A percentile compares a stretch with the other conserved stretches of the same genome.
Conservation (phyloP, 2,888 invertebrate genomes). For the Hedychridium roseum region DNA sequence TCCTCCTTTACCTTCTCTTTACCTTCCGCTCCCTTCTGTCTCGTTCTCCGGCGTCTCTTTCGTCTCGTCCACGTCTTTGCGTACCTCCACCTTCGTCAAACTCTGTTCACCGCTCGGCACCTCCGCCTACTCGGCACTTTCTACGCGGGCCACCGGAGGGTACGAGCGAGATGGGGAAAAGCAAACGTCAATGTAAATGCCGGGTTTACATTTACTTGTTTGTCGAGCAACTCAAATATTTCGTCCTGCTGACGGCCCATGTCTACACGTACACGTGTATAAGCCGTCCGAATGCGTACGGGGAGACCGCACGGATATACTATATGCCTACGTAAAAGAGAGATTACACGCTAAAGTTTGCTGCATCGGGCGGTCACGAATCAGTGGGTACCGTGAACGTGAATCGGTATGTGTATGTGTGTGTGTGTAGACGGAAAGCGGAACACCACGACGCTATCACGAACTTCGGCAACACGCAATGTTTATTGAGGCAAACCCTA, state of each 20-base stretch:
- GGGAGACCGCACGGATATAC: too few relatives aligned
- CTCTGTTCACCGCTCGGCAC: constrained; percentile 6
- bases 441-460: too few relatives aligned
- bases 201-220: constrained; percentile 63
- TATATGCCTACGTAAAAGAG: too few relatives aligned
- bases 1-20: too few relatives aligned
- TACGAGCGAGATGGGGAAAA: constrained; percentile 51
- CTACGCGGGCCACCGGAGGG: constrained; percentile 19
- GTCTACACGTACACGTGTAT: constrained; percentile 34
- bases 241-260: constrained; percentile 44
- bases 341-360: too few relatives aligned
- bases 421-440: constrained; percentile 8
- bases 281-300: constrained; percentile 2
- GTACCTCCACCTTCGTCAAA: constrained; percentile 14
- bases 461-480: constrained; percentile 50
- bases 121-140: constrained; percentile 4
- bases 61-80: constrained; percentile 12
- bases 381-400: too few relatives aligned
- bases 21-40: too few relatives aligned
- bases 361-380: too few relatives aligned
- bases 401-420: constrained; percentile 14
- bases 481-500: constrained; percentile 38
- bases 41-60: too few relatives aligned
- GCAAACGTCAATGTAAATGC: constrained; percentile 61
- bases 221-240: constrained; percentile 63